These are phyloP conservation scores for Syncerus caffer DNA, from an alignment of 2,797 vertebrate species.

Conservation along the genomic window DNA sequence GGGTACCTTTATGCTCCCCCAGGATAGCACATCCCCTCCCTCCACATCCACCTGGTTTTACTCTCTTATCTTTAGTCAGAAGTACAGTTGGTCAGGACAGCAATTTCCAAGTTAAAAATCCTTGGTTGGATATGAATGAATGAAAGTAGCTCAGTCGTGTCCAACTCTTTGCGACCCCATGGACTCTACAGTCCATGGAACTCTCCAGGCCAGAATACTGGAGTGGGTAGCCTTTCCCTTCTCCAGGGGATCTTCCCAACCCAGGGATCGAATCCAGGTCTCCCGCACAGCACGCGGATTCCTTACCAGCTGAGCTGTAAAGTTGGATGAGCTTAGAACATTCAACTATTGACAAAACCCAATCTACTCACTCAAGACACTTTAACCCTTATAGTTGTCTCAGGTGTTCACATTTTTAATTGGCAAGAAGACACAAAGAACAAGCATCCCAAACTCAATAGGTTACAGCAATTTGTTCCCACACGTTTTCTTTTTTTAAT, in stretches of 20 bases:
- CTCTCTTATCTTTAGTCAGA: not conserved
- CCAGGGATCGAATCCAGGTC: not conserved
- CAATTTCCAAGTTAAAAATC: not conserved
- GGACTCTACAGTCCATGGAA: not conserved
- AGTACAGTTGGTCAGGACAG: not conserved
- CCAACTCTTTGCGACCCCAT: not conserved
- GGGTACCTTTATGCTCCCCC: not conserved
- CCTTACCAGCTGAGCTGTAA: not conserved
- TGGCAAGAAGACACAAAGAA: not conserved
- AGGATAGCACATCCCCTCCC: too few species aligned
- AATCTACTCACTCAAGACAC: not conserved
- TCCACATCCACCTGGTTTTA: not conserved
- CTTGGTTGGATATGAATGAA: not conserved
- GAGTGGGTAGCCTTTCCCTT: not conserved
- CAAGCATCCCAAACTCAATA: not conserved
- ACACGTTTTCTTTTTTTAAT: not conserved
- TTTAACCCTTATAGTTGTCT: not conserved
- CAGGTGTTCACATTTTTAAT: not conserved
- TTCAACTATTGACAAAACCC: not conserved
- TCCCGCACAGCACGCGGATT: fast-evolving
- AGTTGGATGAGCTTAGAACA: not conserved
- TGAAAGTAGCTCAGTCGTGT: not conserved
- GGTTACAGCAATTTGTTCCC: not conserved
- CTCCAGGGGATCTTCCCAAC: not conserved
- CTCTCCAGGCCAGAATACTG: not conserved